Base-by-base conservation (phyloP, 2,113 vertebrate genomes). In the Baryphthengus martii region DNA sequence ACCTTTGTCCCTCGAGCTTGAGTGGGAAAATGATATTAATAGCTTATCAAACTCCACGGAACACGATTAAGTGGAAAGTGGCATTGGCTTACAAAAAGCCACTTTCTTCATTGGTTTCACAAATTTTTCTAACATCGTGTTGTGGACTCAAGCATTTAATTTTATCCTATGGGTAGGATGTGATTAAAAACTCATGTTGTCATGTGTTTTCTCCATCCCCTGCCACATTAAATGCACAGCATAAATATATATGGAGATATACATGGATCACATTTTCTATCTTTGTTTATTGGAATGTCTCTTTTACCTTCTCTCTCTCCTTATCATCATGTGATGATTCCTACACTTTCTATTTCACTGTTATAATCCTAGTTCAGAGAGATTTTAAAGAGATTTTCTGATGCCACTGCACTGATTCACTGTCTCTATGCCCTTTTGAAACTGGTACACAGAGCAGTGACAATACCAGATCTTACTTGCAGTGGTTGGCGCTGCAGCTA, bases 11-110 rank as follows among this genome's bases (percentile, higher is more conserved):
- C 70, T 75, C 82, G 35, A 78, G 29, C 18, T 21, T 77, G 20
- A 75, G 44, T 50, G 52, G 72, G 20, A 13, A 80, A 88, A 63
- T 81, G 6, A 53, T 88, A 93, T 77, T 85, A 95, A 82, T 79
- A 90, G 78, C 82, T 88, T 90, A 80, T 47, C 56, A 75, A 67
- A 84, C 20, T 88, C 70, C 24, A 14, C 71, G 44, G 24, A 81
- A 61, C 6, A 94, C 70, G 56, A 84, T 81, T 21, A 91, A 70
- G 21, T 53, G 62, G 10, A 75, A 31, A 88, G 94, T 42, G 24
- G 31, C 31, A 68, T 5, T 37, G 17, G 37, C 15, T 86, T 89
- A 50, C 26, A 65, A 56, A 87, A 13, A 89, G 4, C 5, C 21
- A 13, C 33, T 82, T 88, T 88, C 9, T 85, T 73, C 17, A 35